These are phyloP conservation scores for Lepidonotus clava DNA, from an alignment of 2,888 invertebrate genomes.

Conservation along the genomic window DNA sequence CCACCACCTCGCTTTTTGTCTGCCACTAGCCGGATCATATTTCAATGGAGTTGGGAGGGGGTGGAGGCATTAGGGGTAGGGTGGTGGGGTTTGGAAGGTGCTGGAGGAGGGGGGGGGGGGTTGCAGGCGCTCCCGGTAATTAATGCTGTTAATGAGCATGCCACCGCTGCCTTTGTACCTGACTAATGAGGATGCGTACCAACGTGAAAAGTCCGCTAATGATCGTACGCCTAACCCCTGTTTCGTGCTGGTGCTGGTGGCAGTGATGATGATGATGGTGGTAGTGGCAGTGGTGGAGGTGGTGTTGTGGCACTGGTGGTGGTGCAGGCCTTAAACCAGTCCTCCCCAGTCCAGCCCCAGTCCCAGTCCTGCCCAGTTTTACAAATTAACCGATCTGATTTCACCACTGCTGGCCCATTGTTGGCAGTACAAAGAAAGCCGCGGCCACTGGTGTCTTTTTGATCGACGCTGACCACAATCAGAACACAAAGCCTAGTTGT, in stretches of 20 bases:
- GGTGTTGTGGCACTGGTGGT: background rate
- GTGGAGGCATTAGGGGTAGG: background rate
- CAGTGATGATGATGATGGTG: background rate
- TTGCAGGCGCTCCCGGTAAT: background rate
- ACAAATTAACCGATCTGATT: too few relatives aligned
- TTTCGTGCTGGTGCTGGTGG: background rate
- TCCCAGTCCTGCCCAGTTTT: too few relatives aligned
- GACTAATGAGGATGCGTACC: conserved; percentile 28
- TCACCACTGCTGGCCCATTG: too few relatives aligned
- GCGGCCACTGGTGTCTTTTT: too few relatives aligned
- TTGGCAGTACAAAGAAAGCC: too few relatives aligned
- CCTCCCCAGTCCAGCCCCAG: background rate
- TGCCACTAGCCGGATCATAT: background rate
- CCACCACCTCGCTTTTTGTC: background rate
- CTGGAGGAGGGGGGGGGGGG: background rate
- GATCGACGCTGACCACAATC: too few relatives aligned
- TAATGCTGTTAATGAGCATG: conserved; percentile 27
- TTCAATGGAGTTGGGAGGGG: background rate
- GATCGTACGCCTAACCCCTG: background rate
- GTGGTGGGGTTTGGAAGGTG: too few relatives aligned
- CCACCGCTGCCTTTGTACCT: conserved; percentile 37
- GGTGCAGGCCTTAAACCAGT: background rate
- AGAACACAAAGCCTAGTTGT: too few relatives aligned
- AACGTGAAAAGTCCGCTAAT: conserved; percentile 37
- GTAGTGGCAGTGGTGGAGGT: background rate